phyloP scores from a whole-genome alignment of 2,113 vertebrate species.

The Syrmaticus mikado region DNA sequence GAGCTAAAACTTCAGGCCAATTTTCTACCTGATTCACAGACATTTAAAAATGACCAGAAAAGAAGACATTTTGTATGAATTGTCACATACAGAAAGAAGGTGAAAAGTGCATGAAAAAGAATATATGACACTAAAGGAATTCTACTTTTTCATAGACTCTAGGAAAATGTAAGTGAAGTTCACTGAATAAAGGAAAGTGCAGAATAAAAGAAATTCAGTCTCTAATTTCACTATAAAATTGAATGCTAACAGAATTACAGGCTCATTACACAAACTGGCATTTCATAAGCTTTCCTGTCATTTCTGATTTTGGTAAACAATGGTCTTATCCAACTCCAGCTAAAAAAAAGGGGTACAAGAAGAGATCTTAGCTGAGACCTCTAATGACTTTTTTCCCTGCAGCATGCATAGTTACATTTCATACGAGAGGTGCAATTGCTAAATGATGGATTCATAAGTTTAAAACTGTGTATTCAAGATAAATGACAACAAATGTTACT shows the following conservation, averaged over 20 bases:
- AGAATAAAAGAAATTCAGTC: neutral
- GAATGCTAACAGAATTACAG: neutral
- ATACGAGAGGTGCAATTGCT: neutral
- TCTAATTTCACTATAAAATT: neutral
- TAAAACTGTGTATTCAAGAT: neutral
- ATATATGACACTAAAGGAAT: neutral
- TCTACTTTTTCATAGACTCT: neutral
- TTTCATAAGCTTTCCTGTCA: neutral
- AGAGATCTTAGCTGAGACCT: neutral
- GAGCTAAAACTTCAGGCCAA: neutral
- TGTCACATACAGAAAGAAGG: neutral
- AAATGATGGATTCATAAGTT: neutral
- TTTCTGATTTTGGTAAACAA: slow-evolving; percentile 17
- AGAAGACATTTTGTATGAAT: neutral
- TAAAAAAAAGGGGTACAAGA: neutral
- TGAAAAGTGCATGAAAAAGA: neutral
- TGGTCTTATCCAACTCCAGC: neutral
- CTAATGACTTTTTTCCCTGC: neutral
- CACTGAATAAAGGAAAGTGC: neutral
- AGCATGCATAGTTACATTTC: neutral
- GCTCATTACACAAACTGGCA: neutral
- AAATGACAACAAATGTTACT: neutral
- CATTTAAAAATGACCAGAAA: neutral
- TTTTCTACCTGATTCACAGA: neutral
- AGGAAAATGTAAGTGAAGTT: neutral